A percentile compares a stretch with the other conserved stretches of the same genome.
Evolutionary conservation across 2,797 vertebrate species (phyloP).

Genomic region (Pangasius krempfi): DNA sequence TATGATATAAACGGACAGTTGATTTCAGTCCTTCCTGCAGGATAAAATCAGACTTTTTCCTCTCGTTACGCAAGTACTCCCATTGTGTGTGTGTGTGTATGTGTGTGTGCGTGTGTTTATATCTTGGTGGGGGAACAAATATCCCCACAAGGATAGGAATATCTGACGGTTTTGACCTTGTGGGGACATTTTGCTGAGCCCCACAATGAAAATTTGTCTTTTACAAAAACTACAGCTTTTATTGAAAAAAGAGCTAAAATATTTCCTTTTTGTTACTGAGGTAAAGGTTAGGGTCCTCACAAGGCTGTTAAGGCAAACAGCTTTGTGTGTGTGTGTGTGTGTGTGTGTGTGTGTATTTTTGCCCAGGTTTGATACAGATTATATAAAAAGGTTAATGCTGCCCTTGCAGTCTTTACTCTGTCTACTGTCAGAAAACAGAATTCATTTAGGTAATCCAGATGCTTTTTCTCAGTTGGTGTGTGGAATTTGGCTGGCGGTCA

Average conservation of each 20-base stretch:
- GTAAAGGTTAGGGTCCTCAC: not conserved
- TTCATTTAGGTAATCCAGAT: conserved; percentile 78
- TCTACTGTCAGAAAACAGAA: conserved; percentile 76
- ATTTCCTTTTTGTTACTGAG: not conserved
- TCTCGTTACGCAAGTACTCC: conserved; percentile 34
- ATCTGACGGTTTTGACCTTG: not conserved
- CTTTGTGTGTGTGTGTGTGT: not conserved
- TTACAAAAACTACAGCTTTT: not conserved
- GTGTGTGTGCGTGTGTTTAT: conserved; percentile 34
- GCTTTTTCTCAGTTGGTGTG: conserved; percentile 66
- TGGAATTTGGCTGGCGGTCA: conserved; percentile 56
- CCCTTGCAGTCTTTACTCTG: conserved; percentile 66
- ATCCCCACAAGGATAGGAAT: not conserved
- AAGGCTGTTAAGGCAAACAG: not conserved
- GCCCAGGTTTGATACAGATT: conserved; percentile 66
- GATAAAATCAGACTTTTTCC: conserved; percentile 32
- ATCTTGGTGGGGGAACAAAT: not conserved
- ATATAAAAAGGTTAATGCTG: conserved; percentile 69
- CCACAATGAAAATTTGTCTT: not conserved
- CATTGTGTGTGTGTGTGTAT: conserved; percentile 42
- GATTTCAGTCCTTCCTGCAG: conserved; percentile 51
- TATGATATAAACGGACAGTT: conserved; percentile 49
- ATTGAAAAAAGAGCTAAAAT: not conserved
- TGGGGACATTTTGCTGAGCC: not conserved
- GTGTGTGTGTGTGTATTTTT: conserved; percentile 33